Percentiles rank a stretch among this genome's conserved stretches.
Evolutionary conservation across 37 sponge, comb jelly and placozoan species (phyloP).

Genomic region (Mnemiopsis leidyi): DNA sequence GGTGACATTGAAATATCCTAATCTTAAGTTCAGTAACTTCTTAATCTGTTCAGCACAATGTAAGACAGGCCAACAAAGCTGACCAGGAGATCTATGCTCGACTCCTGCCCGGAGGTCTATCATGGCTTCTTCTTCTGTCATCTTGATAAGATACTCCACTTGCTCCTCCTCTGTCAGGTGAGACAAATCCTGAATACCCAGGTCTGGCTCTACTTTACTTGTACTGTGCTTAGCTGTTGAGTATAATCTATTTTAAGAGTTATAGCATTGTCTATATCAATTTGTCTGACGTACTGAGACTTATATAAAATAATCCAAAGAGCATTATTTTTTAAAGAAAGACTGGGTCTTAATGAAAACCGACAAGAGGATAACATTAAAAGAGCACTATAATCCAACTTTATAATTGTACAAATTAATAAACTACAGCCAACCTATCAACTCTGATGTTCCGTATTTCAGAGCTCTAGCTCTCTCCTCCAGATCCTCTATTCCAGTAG

Average conservation of each 20-base stretch:
- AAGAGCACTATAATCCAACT: too few relatives aligned
- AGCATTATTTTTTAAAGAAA: too few relatives aligned
- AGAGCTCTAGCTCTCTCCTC: conserved; percentile 28
- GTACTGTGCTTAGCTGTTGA: background rate
- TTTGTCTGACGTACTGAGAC: too few relatives aligned
- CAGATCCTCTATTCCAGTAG: conserved; percentile 37
- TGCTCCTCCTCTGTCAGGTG: conserved; percentile 32
- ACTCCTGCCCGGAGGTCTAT: background rate
- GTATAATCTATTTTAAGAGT: background rate
- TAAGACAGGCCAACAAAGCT: too few relatives aligned
- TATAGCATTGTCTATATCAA: background rate
- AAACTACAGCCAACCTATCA: too few relatives aligned
- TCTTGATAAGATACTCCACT: conserved; percentile 33
- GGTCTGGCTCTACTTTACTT: background rate
- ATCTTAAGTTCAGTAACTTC: too few relatives aligned
- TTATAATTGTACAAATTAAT: too few relatives aligned
- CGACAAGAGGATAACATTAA: too few relatives aligned
- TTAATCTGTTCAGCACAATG: too few relatives aligned
- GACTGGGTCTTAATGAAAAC: too few relatives aligned
- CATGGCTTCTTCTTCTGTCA: conserved; percentile 1
- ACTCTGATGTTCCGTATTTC: background rate
- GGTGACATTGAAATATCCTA: too few relatives aligned
- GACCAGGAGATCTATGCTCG: background rate
- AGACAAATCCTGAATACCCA: background rate
- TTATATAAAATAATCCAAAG: background rate